A percentile compares a stretch with the other conserved stretches of the same genome.
Conservation (phyloP, 1,140 invertebrate species). For the Helicorthomorpha holstii region DNA sequence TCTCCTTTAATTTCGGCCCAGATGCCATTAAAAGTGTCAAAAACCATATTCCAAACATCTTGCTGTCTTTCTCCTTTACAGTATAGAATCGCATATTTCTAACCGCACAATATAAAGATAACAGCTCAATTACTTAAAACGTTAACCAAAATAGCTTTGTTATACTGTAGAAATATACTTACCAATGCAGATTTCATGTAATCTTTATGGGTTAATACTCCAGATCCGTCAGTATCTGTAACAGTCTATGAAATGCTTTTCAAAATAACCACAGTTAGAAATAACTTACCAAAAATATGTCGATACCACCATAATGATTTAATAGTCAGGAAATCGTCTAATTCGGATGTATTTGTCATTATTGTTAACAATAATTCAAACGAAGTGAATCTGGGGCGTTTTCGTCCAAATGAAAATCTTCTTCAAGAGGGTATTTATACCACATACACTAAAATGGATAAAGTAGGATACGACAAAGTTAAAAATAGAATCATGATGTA, state of each 20-base stretch:
- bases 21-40: slow-evolving; percentile 2
- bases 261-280: neutral
- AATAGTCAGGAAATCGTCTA: slow-evolving; percentile 1
- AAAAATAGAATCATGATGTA: no score
- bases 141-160: no score
- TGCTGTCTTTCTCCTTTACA: slow-evolving; percentile 8
- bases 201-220: slow-evolving; percentile 7
- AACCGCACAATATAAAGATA: no score
- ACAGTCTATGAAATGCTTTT: neutral
- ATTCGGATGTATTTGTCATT: neutral
- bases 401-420: no score
- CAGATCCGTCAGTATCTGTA: slow-evolving; percentile 10
- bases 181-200: slow-evolving; percentile 8
- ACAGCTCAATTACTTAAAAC: no score
- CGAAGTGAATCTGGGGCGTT: no score
- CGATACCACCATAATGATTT: slow-evolving; percentile 8
- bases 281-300: slow-evolving; percentile 6
- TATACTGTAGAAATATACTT: no score
- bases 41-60: slow-evolving; percentile 7
- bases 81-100: slow-evolving; percentile 10
- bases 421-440: no score
- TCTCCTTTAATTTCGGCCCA: slow-evolving; percentile 5
- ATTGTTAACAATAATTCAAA: no score
- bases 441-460: no score
- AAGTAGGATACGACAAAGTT: no score